Conservation (phyloP, 2,888 invertebrate species). For the Xiphydria camelus region DNA sequence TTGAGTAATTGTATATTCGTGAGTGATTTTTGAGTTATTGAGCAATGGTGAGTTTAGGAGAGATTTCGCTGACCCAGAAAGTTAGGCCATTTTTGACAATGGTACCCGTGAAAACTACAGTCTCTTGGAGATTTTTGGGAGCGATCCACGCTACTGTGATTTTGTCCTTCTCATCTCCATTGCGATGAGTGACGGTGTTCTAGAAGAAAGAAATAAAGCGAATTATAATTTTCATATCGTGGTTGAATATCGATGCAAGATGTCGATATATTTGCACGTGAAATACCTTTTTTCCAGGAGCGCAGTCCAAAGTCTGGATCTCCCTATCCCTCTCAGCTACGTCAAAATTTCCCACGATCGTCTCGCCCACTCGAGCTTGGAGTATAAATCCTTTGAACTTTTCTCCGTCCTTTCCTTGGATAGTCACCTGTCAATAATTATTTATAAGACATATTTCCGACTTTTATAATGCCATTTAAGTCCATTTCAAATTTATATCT, state of each 20-base stretch:
- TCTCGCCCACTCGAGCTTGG: background rate
- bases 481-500: background rate
- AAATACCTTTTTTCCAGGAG: constrained; percentile 1
- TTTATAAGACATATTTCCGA: background rate
- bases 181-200: constrained; percentile 9
- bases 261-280: too few species aligned
- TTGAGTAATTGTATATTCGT: constrained; percentile 1
- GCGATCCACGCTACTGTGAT: background rate
- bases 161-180: background rate
- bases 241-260: too few species aligned
- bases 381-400: constrained; percentile 11
- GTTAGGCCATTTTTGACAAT: constrained; percentile 3
- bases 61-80: constrained; percentile 7
- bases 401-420: background rate
- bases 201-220: too few species aligned
- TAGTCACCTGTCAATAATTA: constrained; percentile 1
- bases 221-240: too few species aligned
- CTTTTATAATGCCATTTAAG: too few species aligned
- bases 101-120: constrained; percentile 6
- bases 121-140: background rate
- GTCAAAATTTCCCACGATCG: constrained; percentile 3
- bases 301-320: constrained; percentile 3
- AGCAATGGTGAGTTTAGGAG: background rate
- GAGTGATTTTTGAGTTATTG: constrained; percentile 1
- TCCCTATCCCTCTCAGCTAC: background rate